A percentile compares a stretch with the other conserved stretches of the same genome.
Evolutionary conservation across 2,113 vertebrate genomes (phyloP).

Genomic region (Rhea americana): DNA sequence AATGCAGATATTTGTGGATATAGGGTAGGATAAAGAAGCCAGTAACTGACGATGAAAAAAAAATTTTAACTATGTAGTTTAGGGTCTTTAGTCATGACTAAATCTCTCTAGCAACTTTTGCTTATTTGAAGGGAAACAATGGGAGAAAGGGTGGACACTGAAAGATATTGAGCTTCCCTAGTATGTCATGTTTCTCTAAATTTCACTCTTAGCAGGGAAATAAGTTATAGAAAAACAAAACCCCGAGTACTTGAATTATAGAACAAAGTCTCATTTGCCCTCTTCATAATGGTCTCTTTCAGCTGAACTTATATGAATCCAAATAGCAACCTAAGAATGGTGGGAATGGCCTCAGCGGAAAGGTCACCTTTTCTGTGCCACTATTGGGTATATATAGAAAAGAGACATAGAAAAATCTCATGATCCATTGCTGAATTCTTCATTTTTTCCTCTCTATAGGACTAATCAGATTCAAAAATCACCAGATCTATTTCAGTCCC

Average conservation of each 20-base stretch:
- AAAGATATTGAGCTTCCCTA: background rate
- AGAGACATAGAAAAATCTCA: background rate
- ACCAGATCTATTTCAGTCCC: background rate
- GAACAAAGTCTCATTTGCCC: background rate
- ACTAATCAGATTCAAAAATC: background rate
- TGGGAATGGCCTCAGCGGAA: background rate
- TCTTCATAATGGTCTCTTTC: background rate
- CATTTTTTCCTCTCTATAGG: background rate
- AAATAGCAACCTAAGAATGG: background rate
- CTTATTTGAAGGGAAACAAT: background rate
- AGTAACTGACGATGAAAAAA: background rate
- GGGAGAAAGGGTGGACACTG: background rate
- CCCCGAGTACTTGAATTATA: background rate
- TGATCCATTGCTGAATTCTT: background rate
- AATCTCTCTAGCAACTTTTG: background rate
- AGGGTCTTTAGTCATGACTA: background rate
- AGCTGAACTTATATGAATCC: background rate
- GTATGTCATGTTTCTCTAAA: rapidly evolving
- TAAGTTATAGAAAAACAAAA: background rate
- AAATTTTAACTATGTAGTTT: background rate
- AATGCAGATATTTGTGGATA: background rate
- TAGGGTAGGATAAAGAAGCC: background rate
- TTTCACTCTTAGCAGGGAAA: background rate
- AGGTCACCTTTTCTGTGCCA: background rate
- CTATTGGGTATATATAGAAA: background rate